A percentile compares a stretch with the other conserved stretches of the same genome.
Evolutionary conservation across 2,888 invertebrate species (phyloP).

Genomic region (Nomada goodeniana): DNA sequence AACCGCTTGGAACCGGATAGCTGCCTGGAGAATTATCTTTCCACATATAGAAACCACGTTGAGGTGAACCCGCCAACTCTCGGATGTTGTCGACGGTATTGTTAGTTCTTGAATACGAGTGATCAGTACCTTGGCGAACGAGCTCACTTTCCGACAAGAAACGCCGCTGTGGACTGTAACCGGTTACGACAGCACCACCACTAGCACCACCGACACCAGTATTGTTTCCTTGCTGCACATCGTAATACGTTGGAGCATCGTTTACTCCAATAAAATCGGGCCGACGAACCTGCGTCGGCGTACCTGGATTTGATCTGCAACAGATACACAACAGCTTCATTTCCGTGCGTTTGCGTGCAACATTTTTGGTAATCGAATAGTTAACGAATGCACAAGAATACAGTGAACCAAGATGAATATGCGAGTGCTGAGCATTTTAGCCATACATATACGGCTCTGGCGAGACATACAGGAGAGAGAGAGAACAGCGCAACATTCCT

Average conservation of each 20-base stretch:
- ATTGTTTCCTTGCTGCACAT: constrained; percentile 78
- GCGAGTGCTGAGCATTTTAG: constrained; percentile 82
- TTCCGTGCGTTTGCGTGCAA: neutral
- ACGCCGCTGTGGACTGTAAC: constrained; percentile 84
- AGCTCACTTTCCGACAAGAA: constrained; percentile 92
- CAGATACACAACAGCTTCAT: constrained; percentile 59
- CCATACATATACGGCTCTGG: constrained; percentile 83
- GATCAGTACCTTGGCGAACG: constrained; percentile 84
- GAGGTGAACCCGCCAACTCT: constrained; percentile 94
- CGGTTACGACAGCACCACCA: constrained; percentile 72
- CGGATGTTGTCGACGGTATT: constrained; percentile 94
- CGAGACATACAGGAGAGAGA: constrained; percentile 80
- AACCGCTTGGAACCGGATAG: constrained; percentile 79
- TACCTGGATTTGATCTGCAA: constrained; percentile 95
- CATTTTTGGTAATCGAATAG: constrained; percentile 32
- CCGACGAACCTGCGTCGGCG: constrained; percentile 94
- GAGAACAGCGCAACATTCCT: constrained; percentile 80
- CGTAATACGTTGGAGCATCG: constrained; percentile 82
- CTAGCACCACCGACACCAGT: constrained; percentile 75
- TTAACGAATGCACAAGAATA: constrained; percentile 70
- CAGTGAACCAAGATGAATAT: constrained; percentile 76
- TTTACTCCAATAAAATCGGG: constrained; percentile 94
- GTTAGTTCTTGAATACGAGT: constrained; percentile 89
- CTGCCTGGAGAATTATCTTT: constrained; percentile 91
- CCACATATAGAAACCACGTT: constrained; percentile 92